Evolutionary conservation across 1,140 invertebrate species (phyloP).

Genomic region (Episyrphus balteatus): DNA sequence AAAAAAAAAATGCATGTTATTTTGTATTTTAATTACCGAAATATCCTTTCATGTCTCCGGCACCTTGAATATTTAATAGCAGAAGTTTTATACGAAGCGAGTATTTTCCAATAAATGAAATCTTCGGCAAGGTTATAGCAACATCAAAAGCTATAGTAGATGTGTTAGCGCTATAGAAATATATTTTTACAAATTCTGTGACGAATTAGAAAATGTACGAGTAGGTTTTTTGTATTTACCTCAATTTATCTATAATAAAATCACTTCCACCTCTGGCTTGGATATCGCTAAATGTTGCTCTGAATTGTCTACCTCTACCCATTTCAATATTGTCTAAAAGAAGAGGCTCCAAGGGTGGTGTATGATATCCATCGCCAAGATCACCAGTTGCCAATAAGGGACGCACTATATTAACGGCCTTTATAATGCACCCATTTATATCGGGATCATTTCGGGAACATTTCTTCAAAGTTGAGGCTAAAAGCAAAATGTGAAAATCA

Average conservation of each 20-base stretch:
- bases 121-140: constrained; percentile 32
- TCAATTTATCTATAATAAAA: constrained; percentile 30
- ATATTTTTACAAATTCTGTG: neutral
- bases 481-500: too few species aligned
- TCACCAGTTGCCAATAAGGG: constrained; percentile 41
- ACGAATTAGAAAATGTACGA: neutral
- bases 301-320: constrained; percentile 22
- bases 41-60: constrained; percentile 46
- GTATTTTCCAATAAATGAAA: constrained; percentile 41
- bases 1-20: neutral
- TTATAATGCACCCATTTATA: constrained; percentile 38
- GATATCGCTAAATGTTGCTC: constrained; percentile 24
- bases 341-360: constrained; percentile 28
- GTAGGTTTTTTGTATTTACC: too few species aligned
- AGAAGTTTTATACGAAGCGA: constrained; percentile 38
- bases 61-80: constrained; percentile 46
- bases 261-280: constrained; percentile 28
- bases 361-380: constrained; percentile 28
- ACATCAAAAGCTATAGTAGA: constrained; percentile 33
- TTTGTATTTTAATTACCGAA: constrained; percentile 39
- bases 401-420: constrained; percentile 39
- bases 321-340: constrained; percentile 29
- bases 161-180: constrained; percentile 21
- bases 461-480: constrained; percentile 38
- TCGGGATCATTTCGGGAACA: constrained; percentile 39